phyloP scores from a whole-genome alignment of 1,140 invertebrate genomes.

The Eufriesea mexicana region DNA sequence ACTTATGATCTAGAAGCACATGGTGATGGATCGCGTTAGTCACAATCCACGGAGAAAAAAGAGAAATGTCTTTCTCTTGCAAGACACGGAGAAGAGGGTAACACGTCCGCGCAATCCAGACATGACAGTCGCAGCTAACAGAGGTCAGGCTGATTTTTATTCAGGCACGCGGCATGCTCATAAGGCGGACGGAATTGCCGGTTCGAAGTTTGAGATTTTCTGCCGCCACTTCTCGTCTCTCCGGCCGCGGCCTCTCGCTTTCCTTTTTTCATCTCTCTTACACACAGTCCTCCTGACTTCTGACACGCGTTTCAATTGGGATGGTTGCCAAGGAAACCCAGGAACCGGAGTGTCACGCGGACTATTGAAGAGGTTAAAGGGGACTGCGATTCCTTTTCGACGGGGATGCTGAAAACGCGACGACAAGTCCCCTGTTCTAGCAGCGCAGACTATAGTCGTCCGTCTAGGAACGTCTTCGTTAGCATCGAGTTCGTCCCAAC shows the following conservation, averaged over 20 bases:
- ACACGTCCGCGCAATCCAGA: neutral
- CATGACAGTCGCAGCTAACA: neutral
- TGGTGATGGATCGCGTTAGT: too few species aligned
- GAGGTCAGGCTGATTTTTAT: constrained; percentile 36
- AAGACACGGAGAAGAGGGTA: too few species aligned
- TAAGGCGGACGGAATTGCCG: constrained; percentile 71
- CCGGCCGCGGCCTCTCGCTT: constrained; percentile 32
- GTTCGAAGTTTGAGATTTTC: constrained; percentile 81
- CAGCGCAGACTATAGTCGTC: neutral
- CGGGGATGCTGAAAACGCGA: constrained; percentile 67
- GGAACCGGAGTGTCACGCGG: constrained; percentile 77
- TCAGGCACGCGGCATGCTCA: constrained; percentile 7
- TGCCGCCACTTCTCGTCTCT: constrained; percentile 59
- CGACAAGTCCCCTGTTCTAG: neutral
- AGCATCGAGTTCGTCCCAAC: too few species aligned
- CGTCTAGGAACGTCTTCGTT: neutral
- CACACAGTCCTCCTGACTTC: constrained; percentile 70
- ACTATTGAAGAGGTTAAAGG: constrained; percentile 80
- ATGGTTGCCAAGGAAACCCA: constrained; percentile 80
- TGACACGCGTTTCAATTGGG: constrained; percentile 80
- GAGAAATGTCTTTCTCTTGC: rapidly evolving
- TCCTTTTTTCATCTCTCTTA: constrained; percentile 70
- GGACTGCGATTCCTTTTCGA: constrained; percentile 71
- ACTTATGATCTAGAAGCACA: too few species aligned
- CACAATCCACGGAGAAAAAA: neutral